Conservation (phyloP, 2,113 vertebrate species). For the Silurus asotus region DNA sequence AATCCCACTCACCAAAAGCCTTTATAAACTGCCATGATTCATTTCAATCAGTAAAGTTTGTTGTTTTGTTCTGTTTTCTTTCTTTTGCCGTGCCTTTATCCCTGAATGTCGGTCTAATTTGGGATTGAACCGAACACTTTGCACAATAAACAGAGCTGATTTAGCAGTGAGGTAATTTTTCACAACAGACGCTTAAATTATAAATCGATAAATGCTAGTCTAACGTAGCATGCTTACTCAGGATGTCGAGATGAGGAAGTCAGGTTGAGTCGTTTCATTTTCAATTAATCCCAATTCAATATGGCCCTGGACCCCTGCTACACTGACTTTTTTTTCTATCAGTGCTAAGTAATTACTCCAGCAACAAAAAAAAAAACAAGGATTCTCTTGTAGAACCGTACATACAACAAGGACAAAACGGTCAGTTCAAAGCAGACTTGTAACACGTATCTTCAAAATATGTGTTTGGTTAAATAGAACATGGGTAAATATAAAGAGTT, state of each 20-base stretch:
- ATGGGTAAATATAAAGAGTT: not conserved
- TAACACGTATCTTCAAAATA: not conserved
- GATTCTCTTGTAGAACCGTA: not conserved
- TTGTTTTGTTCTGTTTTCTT: not conserved
- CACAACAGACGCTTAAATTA: slow-evolving; percentile 57
- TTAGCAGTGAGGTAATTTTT: slow-evolving; percentile 52
- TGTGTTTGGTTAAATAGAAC: not conserved
- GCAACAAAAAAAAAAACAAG: not conserved
- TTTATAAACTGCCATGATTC: slow-evolving; percentile 31
- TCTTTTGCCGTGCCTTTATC: not conserved
- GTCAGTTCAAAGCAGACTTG: not conserved
- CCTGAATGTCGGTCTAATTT: slow-evolving; percentile 38
- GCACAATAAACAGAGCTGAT: slow-evolving; percentile 47
- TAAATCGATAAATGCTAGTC: slow-evolving; percentile 55
- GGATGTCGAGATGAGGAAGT: slow-evolving; percentile 33
- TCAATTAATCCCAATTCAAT: slow-evolving; percentile 35
- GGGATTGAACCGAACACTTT: slow-evolving; percentile 41
- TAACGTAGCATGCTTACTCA: slow-evolving; percentile 54
- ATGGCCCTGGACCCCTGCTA: slow-evolving; percentile 19
- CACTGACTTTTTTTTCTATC: not conserved
- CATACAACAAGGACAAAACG: slow-evolving; percentile 4
- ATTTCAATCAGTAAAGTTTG: slow-evolving; percentile 4
- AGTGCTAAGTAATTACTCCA: slow-evolving; percentile 33
- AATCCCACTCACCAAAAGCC: slow-evolving; percentile 30
- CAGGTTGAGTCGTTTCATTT: slow-evolving; percentile 39